Conservation (phyloP, 2,888 invertebrate genomes). For the Dendrolimus houi region DNA sequence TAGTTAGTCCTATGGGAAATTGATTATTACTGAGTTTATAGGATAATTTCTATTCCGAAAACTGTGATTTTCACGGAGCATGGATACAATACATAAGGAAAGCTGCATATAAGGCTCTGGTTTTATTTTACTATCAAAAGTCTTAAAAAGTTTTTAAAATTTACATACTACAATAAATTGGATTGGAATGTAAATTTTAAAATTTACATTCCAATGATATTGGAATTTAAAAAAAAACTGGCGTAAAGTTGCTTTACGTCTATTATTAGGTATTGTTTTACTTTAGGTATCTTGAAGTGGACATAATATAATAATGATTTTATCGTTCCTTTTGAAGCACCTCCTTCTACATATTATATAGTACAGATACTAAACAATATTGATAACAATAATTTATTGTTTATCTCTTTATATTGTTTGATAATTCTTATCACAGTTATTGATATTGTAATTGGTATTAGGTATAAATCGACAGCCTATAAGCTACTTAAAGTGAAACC, state of each 20-base stretch:
- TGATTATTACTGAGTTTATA: too few relatives aligned
- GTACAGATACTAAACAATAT: slow-evolving; percentile 64
- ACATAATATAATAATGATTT: slow-evolving; percentile 38
- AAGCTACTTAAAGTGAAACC: slow-evolving; percentile 17
- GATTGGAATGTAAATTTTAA: too few relatives aligned
- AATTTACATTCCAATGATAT: too few relatives aligned
- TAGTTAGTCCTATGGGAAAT: too few relatives aligned
- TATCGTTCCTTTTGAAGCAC: slow-evolving; percentile 58
- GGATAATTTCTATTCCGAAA: background rate
- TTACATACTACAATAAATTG: too few relatives aligned
- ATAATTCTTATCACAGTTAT: slow-evolving; percentile 62
- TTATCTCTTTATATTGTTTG: slow-evolving; percentile 65
- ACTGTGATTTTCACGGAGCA: slow-evolving; percentile 20
- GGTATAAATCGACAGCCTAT: slow-evolving; percentile 22
- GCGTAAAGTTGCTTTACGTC: too few relatives aligned
- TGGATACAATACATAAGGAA: slow-evolving; percentile 6
- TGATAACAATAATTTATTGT: slow-evolving; percentile 63
- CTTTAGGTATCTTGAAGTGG: slow-evolving; percentile 18
- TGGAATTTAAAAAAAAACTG: too few relatives aligned
- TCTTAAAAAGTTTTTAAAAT: too few relatives aligned
- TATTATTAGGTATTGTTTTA: slow-evolving; percentile 10
- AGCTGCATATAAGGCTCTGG: too few relatives aligned
- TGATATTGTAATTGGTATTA: slow-evolving; percentile 34
- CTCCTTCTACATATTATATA: slow-evolving; percentile 48
- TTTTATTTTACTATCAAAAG: too few relatives aligned